Evolutionary conservation across 2,888 invertebrate species (phyloP), one percentile per base, ranked within the genome.

Genomic region (Papilio elwesi): DNA sequence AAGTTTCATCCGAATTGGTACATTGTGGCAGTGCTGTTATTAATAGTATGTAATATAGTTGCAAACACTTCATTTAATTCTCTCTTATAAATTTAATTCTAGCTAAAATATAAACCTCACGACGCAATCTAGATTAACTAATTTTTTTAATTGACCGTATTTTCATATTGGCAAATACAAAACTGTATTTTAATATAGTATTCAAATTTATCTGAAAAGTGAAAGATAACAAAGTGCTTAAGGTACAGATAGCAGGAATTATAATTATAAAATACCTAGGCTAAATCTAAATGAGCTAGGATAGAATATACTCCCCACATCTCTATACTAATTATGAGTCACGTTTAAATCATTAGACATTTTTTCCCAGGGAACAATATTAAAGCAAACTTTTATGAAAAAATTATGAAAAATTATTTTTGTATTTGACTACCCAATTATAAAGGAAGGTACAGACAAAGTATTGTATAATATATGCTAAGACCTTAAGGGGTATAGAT

Each of bases 1-100:
- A 76, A 69, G 66, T 72, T 76, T 76, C 47, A 57, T 71, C 68
- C 77, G 74, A 76, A 79, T 78, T 72, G 77, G 75, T 81, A 81
- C 76, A 79, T 74, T 76, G 79, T 80, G 83, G 83, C 84, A 84
- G 84, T 83, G 84, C 79, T 70, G 75, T 74, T 73, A 70, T 71
- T 63, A 57, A 10, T 36, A 67, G 36, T 67, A 13, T n/a, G 1
- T 62, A 16, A 16, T 72, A 77, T 76, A 76, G 82, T 82, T 80
- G 15, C 63, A 67, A 70, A 55, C 49, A 75, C 73, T 74, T 53
- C 55, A 67, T 74, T 75, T 70, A 5, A 73, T 65, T 74, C 65
- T 67, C 73, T 71, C 57, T 62, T 53, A 53, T 66, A 53, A 16
- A 38, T 52, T 52, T 52, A 6, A 15, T 47, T n/a, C 38, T 63